Base-by-base conservation (phyloP, 1,140 invertebrate species). In the Dufourea novaeangliae region DNA sequence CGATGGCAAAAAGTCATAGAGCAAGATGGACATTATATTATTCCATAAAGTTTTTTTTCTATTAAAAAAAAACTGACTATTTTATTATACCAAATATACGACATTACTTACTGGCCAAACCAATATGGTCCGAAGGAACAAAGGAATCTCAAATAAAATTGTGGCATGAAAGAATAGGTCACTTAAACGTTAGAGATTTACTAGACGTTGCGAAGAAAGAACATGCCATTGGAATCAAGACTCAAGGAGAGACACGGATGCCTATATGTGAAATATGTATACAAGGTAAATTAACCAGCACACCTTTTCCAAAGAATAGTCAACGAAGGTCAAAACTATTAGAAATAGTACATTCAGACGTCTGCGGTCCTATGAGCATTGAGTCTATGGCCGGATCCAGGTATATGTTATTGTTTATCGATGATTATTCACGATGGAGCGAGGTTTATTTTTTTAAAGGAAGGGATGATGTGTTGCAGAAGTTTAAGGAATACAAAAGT, bases 381-480 rank as follows among this genome's bases (percentile, higher is more conserved):
- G 17, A 57, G 14, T 88, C 88, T 17, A 61, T 84, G n/a, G 78
- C 83, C 66, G 85, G 85, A 52, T 67, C 79, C 22, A 85, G 62
- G 50, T 91, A 90, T 78, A 85, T 90, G 44, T 25, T 90, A 12
- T 85, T 83, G 0, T 90, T 91, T 50, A 84, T 89, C 67, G 88
- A 91, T 78, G 89, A 92, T 64, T 87, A 68, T 68, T 76, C 76
- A 11, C 81, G 86, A 29, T 89, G 79, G 57, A 68, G 74, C 10
- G 81, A 83, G 70, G 80, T 88, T 17, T 90, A 90, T 78, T 89
- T 89, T 80, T 44, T 91, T 2, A 88, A 87, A 78, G 54, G 22
- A 12, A 90, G 90, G 80, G 64, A 83, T 85, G 63, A 91, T 63
- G 88, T 89, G 10, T 83, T 84, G 27, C 29, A 86, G 8, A 56